Conservation (phyloP, 1,140 invertebrate genomes). For the Penaeus vannamei region DNA sequence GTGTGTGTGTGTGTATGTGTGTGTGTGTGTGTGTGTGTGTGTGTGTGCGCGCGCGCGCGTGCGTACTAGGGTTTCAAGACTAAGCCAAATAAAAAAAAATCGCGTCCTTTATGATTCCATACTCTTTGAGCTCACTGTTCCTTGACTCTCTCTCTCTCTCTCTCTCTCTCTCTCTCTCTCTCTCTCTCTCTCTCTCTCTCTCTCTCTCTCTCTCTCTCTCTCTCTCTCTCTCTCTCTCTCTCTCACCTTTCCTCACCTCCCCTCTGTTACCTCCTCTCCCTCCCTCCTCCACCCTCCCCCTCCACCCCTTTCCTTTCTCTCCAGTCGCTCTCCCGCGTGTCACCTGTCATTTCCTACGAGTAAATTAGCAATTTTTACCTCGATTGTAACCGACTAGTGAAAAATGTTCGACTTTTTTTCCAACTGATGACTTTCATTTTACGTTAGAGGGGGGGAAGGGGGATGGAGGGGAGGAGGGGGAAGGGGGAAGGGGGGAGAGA, state of each 20-base stretch:
- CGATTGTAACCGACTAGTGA: slow-evolving; percentile 44
- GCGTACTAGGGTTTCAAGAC: too few species aligned
- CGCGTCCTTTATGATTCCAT: too few species aligned
- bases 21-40: too few species aligned
- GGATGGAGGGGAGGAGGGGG: neutral
- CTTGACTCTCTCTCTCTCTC: neutral
- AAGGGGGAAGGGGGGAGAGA: neutral
- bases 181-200: neutral
- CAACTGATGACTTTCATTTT: slow-evolving; percentile 43
- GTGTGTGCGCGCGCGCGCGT: too few species aligned
- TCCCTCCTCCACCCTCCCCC: neutral
- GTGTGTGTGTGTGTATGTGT: too few species aligned
- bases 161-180: too few species aligned
- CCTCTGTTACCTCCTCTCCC: neutral
- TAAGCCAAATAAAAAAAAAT: too few species aligned
- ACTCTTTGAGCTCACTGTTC: too few species aligned
- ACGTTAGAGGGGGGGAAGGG: neutral
- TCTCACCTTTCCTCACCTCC: neutral
- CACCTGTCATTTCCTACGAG: slow-evolving; percentile 55
- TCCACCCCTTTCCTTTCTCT: neutral
- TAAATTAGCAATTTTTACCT: slow-evolving; percentile 59
- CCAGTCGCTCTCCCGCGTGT: slow-evolving; percentile 5
- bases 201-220: too few species aligned
- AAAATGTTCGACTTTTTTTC: slow-evolving; percentile 45
- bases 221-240: neutral